These are phyloP conservation scores for Mesochorus sp. DNA, from an alignment of 2,888 invertebrate genomes.

Conservation along the genomic window DNA sequence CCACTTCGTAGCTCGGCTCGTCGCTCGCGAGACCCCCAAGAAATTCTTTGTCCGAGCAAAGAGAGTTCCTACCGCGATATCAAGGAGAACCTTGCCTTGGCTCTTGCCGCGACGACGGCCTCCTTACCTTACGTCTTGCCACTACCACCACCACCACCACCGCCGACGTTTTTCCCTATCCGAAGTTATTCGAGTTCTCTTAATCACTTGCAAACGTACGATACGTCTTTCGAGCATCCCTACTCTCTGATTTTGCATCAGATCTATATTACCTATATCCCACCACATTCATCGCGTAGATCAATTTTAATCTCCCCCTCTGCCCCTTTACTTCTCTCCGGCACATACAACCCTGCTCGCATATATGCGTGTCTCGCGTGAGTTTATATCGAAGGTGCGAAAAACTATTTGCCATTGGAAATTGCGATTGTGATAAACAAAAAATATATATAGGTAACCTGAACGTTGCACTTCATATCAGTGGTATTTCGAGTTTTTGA, in stretches of 20 bases:
- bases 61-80: conserved; percentile 43
- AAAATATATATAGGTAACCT: too few species aligned
- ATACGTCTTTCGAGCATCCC: conserved; percentile 66
- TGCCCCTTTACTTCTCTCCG: too few species aligned
- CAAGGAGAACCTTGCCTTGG: conserved; percentile 49
- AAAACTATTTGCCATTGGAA: too few species aligned
- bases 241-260: conserved; percentile 57
- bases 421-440: too few species aligned
- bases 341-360: too few species aligned
- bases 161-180: not conserved
- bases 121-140: not conserved
- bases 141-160: conserved; percentile 17
- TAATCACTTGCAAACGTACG: conserved; percentile 61
- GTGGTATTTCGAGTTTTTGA: too few species aligned
- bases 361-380: too few species aligned
- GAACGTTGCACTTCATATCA: too few species aligned
- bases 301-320: not conserved
- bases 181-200: conserved; percentile 38
- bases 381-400: too few species aligned
- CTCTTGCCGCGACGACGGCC: conserved; percentile 17
- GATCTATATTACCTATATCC: not conserved
- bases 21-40: conserved; percentile 51
- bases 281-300: not conserved
- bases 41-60: conserved; percentile 59
- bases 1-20: conserved; percentile 34